Evolutionary conservation across 2,113 vertebrate genomes (phyloP), one percentile per base, ranked within the genome.

Genomic region (Promerops cafer): DNA sequence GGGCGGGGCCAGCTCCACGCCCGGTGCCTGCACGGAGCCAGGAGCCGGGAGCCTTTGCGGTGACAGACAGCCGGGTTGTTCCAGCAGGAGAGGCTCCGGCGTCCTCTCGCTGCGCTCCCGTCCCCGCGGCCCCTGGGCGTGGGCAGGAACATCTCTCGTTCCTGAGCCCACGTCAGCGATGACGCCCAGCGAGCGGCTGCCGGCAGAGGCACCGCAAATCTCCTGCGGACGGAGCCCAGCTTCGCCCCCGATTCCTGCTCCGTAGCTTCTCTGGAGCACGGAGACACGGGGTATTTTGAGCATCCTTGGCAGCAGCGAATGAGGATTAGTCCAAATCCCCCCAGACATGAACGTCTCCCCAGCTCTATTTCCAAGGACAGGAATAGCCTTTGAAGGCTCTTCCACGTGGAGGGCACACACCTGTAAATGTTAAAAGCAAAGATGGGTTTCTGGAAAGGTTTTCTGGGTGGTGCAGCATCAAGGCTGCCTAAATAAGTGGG

Each of bases 301-400:
- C 75, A 84, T 28, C 78, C 57, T 54, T 24, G 2, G 65, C 87
- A 86, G 90, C 66, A 19, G 90, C 1, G 4, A 80, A 57, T 1
- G 2, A 76, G 66, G 85, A 66, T 1, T 9, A 76, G 59, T 6
- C 71, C 79, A 61, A 61, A 28, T 17, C 64, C 42, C 42, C 56
- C 57, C 75, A 60, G 79, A 12, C 66, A 12, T 0, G 0, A 76
- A 68, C 2, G 3, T 54, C 69, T 65, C 77, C 87, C 40, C 87
- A 35, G 89, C 76, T 74, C 83, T 23, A 14, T 53, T 81, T 83
- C 76, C 72, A 81, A 89, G 71, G 91, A 45, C 77, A 63, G 77
- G 64, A 84, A 84, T 6, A 53, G 54, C 47, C 68, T 74, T 49
- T n/a, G 63, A 71, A 83, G 44, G 74, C 45, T 82, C 68, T 52